Base-by-base conservation (phyloP, 2,888 invertebrate species). In the Tenthredo mesomela region DNA sequence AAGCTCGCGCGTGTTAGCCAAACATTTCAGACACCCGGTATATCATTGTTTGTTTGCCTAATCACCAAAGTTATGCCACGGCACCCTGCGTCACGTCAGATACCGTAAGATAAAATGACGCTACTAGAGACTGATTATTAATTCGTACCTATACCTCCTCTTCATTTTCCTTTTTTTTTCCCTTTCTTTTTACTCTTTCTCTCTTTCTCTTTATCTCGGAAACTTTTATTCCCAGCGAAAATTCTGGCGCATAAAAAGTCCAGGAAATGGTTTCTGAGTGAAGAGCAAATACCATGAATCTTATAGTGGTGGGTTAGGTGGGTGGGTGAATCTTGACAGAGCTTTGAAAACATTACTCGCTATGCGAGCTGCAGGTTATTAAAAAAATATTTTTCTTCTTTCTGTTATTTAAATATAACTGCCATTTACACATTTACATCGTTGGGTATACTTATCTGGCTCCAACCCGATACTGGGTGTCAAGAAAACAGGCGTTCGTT, bases 31-130 rank as follows among this genome's bases (percentile, higher is more conserved):
- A 82, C 82, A 82, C 82, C 82, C 82, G 82, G 82, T 67, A 82
- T 82, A 82, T 82, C 82, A 82, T 67, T 82, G 82, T 82, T 82
- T 82, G 82, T 70, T 82, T 50, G 43, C 82, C 82, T 82, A 82
- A 82, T 82, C 82, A 82, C 82, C 82, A 50, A 82, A 82, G 82
- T 82, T 82, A 67, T 82, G 47, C 82, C 25, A 18, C 43, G 67
- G 82, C 70, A 12, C 67, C 9, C 82, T 50, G 67, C 65, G 82
- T 82, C 82, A 47, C 25, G 82, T 82, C 67, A 43, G 65, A 82
- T 82, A 82, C 25, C 82, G 33, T 70, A n/a, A 70, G 82, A 82
- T 82, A 82, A 82, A 50, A 70, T 80, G 21, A 77, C 77, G 58
- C 61, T 58, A 80, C 78, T 33, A 40, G 40, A 58, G 33, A 80